Evolutionary conservation across 2,113 vertebrate species (phyloP), one percentile per base, ranked within the genome.

Genomic region (Oryzias curvinotus): DNA sequence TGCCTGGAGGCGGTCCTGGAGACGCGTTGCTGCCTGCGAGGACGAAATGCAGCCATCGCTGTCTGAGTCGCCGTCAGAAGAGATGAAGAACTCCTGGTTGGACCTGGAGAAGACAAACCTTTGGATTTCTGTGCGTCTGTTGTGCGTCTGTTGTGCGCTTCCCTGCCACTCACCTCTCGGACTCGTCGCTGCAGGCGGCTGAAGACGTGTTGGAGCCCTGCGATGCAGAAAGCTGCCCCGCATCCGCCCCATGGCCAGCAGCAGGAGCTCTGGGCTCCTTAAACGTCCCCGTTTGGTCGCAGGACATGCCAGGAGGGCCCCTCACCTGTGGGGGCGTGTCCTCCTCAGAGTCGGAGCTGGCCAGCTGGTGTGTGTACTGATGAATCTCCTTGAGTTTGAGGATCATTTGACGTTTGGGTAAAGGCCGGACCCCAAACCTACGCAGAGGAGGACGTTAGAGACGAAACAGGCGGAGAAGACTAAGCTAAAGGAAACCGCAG

Each of bases 381-480:
- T 98, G 96, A 80, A 99, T 98, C 91, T 99, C 95, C 90, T 95
- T 98, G 88, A 99, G 91, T 74, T 97, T 99, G 66, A 96, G 85
- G 68, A 99, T 90, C 97, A 99, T 99, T 89, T 97, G 93, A 61
- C 92, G 93, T 73, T 96, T 98, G 0, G 95, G 96, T 65, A 99
- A 90, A 30, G 95, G 90, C 8, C 96, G 93, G 43, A 99, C 96
- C 7, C 96, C 97, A 48, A 94, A 99, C 64, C 97, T 99, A 73
- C 18, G 26, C 4, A 16, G 47, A 47, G 30, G 49, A 4, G 13
- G 15, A 46, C 52, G 48, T 63, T 21, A 18, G 36, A 54, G 16
- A 16, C 6, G 51, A 1, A 50, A 28, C 51, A 72, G 57, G 19
- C 45, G 50, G 57, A 51, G 64, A 46, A 52, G 58, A 41, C 49